Base-by-base conservation (phyloP, 2,797 vertebrate genomes). In the Tympanoctomys barrerae region DNA sequence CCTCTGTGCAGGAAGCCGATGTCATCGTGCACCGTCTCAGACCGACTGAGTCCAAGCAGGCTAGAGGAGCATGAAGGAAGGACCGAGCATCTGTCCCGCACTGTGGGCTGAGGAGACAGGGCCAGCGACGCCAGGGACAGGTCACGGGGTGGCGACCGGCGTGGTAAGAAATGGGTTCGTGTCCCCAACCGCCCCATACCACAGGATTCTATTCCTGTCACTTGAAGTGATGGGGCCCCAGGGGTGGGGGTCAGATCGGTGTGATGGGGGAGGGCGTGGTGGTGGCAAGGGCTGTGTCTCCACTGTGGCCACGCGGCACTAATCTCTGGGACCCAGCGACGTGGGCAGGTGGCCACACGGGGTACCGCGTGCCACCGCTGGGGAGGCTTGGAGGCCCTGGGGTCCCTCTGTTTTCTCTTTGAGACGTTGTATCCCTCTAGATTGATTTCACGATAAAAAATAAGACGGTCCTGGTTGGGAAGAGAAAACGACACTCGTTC, bases 261-360 rank as follows among this genome's bases (percentile, higher is more conserved):
- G 42, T 75, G 71, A 36, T n/a, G 3, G 46, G 49, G 73, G 31
- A 42, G 33, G 49, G 26, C 19, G n/a, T n/a, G 73, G 21, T 22
- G 31, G 18, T 0, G 1, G 16, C 2, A 14, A 16, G 9, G 31
- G 81, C 33, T n/a, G 49, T 21, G 26, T 85, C n/a, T 54, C 8
- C 1, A 28, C 33, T 66, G 46, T 26, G 83, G 83, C 9, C 8
- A 5, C 0, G 22, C 13, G 33, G 36, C 14, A 46, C 2, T 14
- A 46, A n/a, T 70, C 52, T 49, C 54, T 71, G 75, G 21, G 66
- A 36, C 33, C 18, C 24, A 33, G 18, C 13, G 11, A 61, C 3
- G 1, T 22, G 39, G 73, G 3, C 11, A 1, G 1, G 11, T 26
- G 12, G 71, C 39, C 39, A 46, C 24, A 28, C 2, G 1, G 28